Conservation (phyloP, 1,140 invertebrate species). For the Anoplophora glabripennis region DNA sequence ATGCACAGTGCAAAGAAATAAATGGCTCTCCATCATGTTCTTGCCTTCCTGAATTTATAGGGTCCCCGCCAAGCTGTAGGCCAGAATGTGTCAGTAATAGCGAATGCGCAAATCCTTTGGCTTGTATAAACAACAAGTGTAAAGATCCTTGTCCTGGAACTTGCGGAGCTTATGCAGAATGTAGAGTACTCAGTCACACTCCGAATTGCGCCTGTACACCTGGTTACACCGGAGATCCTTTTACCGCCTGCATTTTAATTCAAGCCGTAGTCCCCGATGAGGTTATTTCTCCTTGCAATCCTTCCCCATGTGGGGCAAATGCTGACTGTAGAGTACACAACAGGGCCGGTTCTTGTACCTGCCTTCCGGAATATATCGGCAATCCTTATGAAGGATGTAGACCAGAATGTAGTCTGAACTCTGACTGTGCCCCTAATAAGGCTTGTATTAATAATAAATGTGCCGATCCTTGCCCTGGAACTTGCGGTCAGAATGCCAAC, state of each 20-base stretch:
- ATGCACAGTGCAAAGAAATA: slow-evolving; percentile 73
- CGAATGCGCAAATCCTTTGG: slow-evolving; percentile 69
- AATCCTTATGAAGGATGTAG: slow-evolving; percentile 70
- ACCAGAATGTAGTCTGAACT: slow-evolving; percentile 63
- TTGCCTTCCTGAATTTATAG: slow-evolving; percentile 76
- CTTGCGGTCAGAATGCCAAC: slow-evolving; percentile 61
- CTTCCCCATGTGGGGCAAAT: slow-evolving; percentile 66
- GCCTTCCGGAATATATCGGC: slow-evolving; percentile 64
- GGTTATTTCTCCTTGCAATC: slow-evolving; percentile 55
- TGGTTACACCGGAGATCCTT: slow-evolving; percentile 75
- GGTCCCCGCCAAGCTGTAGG: slow-evolving; percentile 78
- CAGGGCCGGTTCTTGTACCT: slow-evolving; percentile 63
- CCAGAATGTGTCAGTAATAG: slow-evolving; percentile 79
- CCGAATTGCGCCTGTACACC: slow-evolving; percentile 74
- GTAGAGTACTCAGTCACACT: slow-evolving; percentile 77
- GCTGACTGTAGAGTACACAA: slow-evolving; percentile 61
- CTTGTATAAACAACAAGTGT: slow-evolving; percentile 82
- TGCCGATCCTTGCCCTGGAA: slow-evolving; percentile 63
- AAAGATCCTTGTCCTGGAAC: slow-evolving; percentile 76
- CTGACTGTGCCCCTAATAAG: slow-evolving; percentile 60
- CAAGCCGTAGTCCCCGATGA: slow-evolving; percentile 40
- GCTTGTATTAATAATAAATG: slow-evolving; percentile 62
- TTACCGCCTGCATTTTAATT: slow-evolving; percentile 56
- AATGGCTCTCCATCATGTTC: slow-evolving; percentile 76
- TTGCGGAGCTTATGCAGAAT: slow-evolving; percentile 79